Base-by-base conservation (phyloP, 2,888 invertebrate species). In the Melangyna quadrimaculata region DNA sequence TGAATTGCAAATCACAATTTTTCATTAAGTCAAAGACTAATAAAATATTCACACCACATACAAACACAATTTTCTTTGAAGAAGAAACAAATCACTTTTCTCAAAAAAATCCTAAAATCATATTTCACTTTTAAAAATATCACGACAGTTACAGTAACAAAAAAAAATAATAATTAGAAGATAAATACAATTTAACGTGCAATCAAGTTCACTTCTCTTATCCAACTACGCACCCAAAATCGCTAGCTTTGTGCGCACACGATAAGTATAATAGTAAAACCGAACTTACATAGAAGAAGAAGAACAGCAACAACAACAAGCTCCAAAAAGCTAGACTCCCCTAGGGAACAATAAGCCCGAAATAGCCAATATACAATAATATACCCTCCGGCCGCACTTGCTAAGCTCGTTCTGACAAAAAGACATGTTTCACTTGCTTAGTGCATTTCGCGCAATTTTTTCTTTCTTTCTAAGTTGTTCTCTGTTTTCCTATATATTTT, bases 351-450 rank as follows among this genome's bases (percentile, higher is more conserved):
- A 8, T 14, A 67, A 83, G 74, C 70, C 57, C 51, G 65, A 77
- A 51, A 48, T 37, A 27, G 29, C 27, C 27, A 32, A 57, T 61
- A 74, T 37, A 72, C 27, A 32, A 57, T 61, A 74, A 35, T 65
- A 65, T 51, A 67, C 63, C 43, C 55, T 77, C 45, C 10, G 22
- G 48, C 29, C 19, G 67, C 51, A 75, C 81, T 72, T 67, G 77
- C 22, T 77, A 67, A 77, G 77, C 81, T 71, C 59, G 81, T 81
- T 81, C 71, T 57, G 48, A 81, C 81, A 77, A 81, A 81, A 81
- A 81, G 81, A 59, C 77, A 48, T 67, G 67, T 67, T 67, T 67
- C 67, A 29, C 67, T 67, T 51, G 67, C 51, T 67, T 17, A 35
- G 67, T 51, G 67, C 67, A 65, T 48, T 40, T 53, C 27, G 27